A percentile compares a stretch with the other conserved stretches of the same genome.
phyloP scores from a whole-genome alignment of 2,113 vertebrate species.

The Tachysurus fulvidraco region DNA sequence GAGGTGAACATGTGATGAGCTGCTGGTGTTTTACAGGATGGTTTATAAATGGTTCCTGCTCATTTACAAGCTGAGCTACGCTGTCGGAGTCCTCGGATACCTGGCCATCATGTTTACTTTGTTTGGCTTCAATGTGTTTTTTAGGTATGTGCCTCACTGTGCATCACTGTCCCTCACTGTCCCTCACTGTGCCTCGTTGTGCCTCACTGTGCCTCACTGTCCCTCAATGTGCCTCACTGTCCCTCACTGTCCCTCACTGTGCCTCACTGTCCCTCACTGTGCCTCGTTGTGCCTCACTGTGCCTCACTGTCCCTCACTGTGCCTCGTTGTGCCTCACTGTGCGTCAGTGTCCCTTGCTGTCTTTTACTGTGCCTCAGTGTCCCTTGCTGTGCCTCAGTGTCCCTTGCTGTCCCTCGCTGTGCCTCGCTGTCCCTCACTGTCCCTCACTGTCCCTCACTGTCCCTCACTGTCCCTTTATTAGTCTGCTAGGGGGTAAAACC shows the following conservation, averaged over 20 bases:
- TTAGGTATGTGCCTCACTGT: slow-evolving; percentile 59
- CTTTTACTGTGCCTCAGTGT: no score
- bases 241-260: neutral
- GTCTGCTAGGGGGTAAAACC: neutral
- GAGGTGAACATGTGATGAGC: neutral
- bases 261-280: no score
- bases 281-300: neutral
- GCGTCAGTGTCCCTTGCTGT: no score
- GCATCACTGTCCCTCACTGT: no score
- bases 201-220: no score
- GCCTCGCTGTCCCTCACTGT: neutral
- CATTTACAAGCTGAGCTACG: slow-evolving; percentile 77
- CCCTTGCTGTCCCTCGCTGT: no score
- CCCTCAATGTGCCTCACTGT: neutral
- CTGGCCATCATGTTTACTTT: slow-evolving; percentile 76
- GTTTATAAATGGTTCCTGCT: slow-evolving; percentile 79
- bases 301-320: neutral
- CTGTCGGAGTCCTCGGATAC: slow-evolving; percentile 70
- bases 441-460: neutral
- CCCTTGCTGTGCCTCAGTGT: no score
- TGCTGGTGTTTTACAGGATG: slow-evolving; percentile 63
- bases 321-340: neutral
- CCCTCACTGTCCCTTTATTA: neutral
- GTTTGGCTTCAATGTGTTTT: slow-evolving; percentile 78
- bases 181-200: no score